Evolutionary conservation across 2,888 invertebrate genomes (phyloP).

Genomic region (Sthenelais limicola): DNA sequence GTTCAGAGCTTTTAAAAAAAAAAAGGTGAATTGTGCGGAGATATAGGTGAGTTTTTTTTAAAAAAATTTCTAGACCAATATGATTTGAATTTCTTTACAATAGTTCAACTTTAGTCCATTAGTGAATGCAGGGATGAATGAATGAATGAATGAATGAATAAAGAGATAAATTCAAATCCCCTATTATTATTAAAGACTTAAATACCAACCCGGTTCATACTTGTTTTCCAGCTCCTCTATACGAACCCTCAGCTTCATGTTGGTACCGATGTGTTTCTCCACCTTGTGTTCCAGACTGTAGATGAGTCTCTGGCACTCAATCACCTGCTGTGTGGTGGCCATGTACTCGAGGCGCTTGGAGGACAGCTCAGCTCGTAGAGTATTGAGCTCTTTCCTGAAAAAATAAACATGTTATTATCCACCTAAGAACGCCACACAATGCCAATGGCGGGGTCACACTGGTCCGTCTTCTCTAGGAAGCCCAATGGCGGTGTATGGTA

Average conservation of each 20-base stretch:
- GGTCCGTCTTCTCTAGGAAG: too few species aligned
- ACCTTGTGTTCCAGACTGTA: constrained; percentile 27
- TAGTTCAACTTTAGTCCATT: background rate
- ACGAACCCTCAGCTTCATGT: constrained; percentile 24
- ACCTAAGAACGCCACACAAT: too few species aligned
- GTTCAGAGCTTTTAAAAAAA: too few species aligned
- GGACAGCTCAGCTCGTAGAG: constrained; percentile 3
- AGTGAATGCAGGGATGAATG: background rate
- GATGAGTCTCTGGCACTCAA: constrained; percentile 17
- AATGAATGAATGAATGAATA: background rate
- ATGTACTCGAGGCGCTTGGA: constrained; percentile 4
- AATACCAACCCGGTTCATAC: constrained; percentile 43
- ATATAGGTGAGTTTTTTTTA: too few species aligned
- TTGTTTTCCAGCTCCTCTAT: constrained; percentile 40
- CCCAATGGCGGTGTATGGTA: too few species aligned
- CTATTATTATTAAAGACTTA: background rate
- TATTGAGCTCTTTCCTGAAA: too few species aligned
- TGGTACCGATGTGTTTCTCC: constrained; percentile 29
- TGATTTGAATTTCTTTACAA: too few species aligned
- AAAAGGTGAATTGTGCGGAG: too few species aligned
- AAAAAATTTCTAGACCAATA: too few species aligned
- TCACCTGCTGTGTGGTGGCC: constrained; percentile 26
- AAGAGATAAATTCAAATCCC: background rate
- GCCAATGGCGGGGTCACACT: too few species aligned
- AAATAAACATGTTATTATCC: too few species aligned